Percentiles rank a stretch among this genome's conserved stretches.
Conservation (phyloP, 2,888 invertebrate species). For the Sesamia inferens region DNA sequence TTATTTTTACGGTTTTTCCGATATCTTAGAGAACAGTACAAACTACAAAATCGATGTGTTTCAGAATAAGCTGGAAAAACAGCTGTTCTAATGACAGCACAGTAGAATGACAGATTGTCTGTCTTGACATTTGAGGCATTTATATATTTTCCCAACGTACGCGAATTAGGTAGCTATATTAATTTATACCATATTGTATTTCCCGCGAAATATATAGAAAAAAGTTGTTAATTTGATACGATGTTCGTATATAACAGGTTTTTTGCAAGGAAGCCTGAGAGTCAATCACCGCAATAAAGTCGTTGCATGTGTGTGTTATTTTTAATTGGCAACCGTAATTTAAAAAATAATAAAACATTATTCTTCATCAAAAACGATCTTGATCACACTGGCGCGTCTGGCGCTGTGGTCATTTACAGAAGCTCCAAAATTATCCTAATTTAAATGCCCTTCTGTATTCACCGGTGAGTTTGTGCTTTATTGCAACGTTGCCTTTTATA, state of each 20-base stretch:
- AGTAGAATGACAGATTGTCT: background rate
- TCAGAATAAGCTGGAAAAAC: slow-evolving; percentile 3
- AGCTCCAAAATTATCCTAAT: no score
- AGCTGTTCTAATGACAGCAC: slow-evolving; percentile 20
- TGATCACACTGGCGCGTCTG: no score
- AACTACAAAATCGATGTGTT: slow-evolving; percentile 20
- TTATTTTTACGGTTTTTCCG: slow-evolving; percentile 15
- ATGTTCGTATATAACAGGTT: background rate
- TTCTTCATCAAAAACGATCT: no score
- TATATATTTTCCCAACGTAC: background rate
- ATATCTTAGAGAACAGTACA: background rate
- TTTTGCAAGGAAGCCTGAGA: background rate
- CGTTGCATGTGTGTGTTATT: no score
- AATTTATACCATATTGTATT: background rate
- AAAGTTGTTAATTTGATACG: background rate
- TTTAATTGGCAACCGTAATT: no score
- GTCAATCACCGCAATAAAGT: background rate
- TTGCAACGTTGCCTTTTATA: no score
- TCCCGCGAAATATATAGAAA: background rate
- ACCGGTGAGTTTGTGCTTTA: no score
- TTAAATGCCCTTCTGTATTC: no score
- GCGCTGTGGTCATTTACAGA: no score
- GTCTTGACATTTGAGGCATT: background rate
- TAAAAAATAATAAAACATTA: no score
- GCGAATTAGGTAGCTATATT: no score